These are phyloP conservation scores for Distichodus sexfasciatus DNA, from an alignment of 2,797 vertebrate genomes.

Conservation along the genomic window DNA sequence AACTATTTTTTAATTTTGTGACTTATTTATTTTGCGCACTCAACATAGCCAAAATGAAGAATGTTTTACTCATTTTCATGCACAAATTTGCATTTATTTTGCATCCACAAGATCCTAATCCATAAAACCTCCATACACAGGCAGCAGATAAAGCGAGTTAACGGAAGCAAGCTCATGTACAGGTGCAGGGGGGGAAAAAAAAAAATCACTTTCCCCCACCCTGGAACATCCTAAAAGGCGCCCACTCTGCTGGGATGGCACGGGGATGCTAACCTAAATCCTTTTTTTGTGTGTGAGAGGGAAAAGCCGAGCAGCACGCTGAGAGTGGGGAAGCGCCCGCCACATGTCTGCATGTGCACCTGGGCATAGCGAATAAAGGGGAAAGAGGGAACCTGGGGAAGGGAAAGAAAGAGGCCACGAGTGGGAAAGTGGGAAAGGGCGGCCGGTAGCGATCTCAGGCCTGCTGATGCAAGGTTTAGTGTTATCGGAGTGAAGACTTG, in stretches of 20 bases:
- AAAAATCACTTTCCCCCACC: background rate
- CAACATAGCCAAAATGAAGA: background rate
- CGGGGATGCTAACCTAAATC: background rate
- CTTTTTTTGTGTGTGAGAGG: background rate
- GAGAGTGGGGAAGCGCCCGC: background rate
- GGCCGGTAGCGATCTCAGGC: slow-evolving; percentile 17
- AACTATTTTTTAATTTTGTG: background rate
- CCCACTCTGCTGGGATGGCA: background rate
- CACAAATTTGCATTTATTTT: no score
- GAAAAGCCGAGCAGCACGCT: background rate
- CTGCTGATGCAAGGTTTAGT: slow-evolving; percentile 16
- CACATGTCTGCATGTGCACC: slow-evolving; percentile 3
- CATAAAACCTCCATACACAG: no score
- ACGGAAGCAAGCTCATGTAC: background rate
- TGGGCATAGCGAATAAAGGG: slow-evolving; percentile 12
- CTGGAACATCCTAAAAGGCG: background rate
- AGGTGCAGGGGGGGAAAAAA: background rate
- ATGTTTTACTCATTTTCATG: background rate
- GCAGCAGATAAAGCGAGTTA: no score
- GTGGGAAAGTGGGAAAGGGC: slow-evolving; percentile 17
- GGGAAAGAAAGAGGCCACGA: background rate
- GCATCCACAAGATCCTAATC: no score
- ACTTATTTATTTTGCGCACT: background rate
- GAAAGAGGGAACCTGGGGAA: background rate
- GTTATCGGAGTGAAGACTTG: background rate